Evolutionary conservation across 2,113 vertebrate species (phyloP).

Genomic region (Uria aalge): DNA sequence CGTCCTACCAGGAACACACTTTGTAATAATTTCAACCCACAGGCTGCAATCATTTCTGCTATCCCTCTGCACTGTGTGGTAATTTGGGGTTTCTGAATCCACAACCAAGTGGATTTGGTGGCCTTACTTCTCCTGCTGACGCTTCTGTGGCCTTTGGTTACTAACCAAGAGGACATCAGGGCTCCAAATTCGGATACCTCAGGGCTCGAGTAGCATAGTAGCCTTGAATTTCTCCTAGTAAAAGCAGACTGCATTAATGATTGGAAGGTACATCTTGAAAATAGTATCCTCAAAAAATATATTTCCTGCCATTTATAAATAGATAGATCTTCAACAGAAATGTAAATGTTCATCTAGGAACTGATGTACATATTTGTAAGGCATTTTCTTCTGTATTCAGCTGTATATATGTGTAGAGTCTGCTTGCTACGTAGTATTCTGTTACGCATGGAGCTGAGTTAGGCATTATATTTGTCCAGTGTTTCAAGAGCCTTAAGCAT

Average conservation of each 20-base stretch:
- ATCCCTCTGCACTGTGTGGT: not conserved
- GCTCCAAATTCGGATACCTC: not conserved
- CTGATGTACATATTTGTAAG: conserved; percentile 76
- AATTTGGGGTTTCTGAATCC: conserved; percentile 11
- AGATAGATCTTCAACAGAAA: conserved; percentile 45
- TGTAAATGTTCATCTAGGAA: conserved; percentile 72
- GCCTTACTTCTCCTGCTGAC: conserved; percentile 10
- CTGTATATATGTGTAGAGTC: conserved; percentile 67
- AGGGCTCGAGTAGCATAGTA: not conserved
- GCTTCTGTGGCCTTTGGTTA: conserved; percentile 4
- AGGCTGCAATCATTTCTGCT: not conserved
- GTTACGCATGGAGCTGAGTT: conserved; percentile 75
- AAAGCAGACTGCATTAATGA: conserved; percentile 24
- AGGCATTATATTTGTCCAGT: conserved; percentile 67
- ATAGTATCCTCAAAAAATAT: not conserved
- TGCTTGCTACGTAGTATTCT: conserved; percentile 71
- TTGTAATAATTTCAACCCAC: not conserved
- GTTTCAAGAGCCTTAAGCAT: conserved; percentile 79
- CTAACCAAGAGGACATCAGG: not conserved
- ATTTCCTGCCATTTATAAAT: conserved; percentile 62
- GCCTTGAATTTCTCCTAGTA: conserved; percentile 38
- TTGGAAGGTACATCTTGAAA: conserved; percentile 31
- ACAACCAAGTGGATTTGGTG: not conserved
- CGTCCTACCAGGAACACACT: not conserved
- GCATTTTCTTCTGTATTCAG: conserved; percentile 61